Evolutionary conservation across 2,113 vertebrate species (phyloP), one percentile per base, ranked within the genome.

Genomic region (Lepisosteus osseus): DNA sequence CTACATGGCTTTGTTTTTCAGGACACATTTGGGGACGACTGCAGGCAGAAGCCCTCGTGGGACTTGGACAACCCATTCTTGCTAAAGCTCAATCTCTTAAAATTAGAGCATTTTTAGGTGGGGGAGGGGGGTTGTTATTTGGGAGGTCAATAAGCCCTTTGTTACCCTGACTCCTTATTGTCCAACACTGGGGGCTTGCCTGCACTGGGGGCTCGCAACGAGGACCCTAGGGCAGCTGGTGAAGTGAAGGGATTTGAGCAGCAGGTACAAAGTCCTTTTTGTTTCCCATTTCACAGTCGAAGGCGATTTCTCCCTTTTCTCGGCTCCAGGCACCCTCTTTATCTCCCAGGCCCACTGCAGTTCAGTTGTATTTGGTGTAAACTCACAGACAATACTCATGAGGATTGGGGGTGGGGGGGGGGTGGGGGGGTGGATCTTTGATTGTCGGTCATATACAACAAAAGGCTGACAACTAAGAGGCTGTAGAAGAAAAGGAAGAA

Each of bases 351-450:
- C 62, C 47, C 67, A 70, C 73, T 75, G 77, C 67, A 69, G 74
- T 69, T 77, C 72, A 75, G 75, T 68, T 67, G 70, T 78, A 64
- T 72, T 73, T 66, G 72, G 70, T n/a, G 8, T 47, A 54, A 64
- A 74, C 64, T 54, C 63, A 69, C 72, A 76, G 62, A 76, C 73
- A 79, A 77, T 74, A 66, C 75, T 15, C 70, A 67, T 42, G 74
- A 11, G 44, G 42, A 61, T 11, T 17, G 68, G 73, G 51, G 9
- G 71, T 56, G 54, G 56, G 67, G 43, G 65, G 68, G 73, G 51
- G 9, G 71, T 56, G 54, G 56, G 67, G 43, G 65, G 65, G 62
- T 54, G 42, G 54, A 57, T 68, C 61, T 73, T 67, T 71, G 69
- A 71, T 65, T 54, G 55, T 51, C 72, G 57, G 69, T 68, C 62